Evolutionary conservation across 1,140 invertebrate species (phyloP).

Genomic region (Harlomillsia oculata): DNA sequence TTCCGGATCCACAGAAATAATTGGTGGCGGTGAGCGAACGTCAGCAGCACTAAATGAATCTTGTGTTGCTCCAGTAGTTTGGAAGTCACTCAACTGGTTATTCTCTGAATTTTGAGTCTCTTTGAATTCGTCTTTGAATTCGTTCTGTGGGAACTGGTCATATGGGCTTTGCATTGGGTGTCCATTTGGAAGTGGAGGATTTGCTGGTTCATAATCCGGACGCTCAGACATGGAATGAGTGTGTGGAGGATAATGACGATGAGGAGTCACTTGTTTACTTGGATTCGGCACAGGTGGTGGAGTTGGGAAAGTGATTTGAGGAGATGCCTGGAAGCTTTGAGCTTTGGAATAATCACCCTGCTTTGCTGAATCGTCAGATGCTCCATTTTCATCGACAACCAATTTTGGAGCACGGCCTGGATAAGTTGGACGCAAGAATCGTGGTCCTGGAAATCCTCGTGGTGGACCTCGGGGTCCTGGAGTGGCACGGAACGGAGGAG

Average conservation of each 20-base stretch:
- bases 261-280: slow-evolving; percentile 20
- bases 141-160: slow-evolving; percentile 29
- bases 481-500: neutral
- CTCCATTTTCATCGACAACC: neutral
- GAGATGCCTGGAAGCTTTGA: slow-evolving; percentile 1
- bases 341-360: neutral
- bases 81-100: slow-evolving; percentile 2
- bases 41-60: slow-evolving; percentile 4
- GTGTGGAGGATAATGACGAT: slow-evolving; percentile 30
- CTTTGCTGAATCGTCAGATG: neutral
- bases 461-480: neutral
- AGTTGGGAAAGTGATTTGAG: slow-evolving; percentile 22
- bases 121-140: slow-evolving; percentile 18
- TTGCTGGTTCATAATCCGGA: slow-evolving; percentile 33
- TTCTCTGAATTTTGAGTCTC: neutral
- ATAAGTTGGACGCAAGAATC: neutral
- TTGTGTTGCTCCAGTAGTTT: slow-evolving; percentile 6
- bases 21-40: neutral
- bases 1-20: neutral
- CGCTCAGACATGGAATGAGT: slow-evolving; percentile 28
- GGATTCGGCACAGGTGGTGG: slow-evolving; percentile 22
- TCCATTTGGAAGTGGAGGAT: slow-evolving; percentile 32
- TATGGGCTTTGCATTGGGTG: slow-evolving; percentile 19
- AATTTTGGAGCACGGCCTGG: neutral
- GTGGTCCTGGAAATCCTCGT: neutral